Evolutionary conservation across 2,888 invertebrate genomes (phyloP), one percentile per base, ranked within the genome.

Genomic region (Flabesymbios commensalis): DNA sequence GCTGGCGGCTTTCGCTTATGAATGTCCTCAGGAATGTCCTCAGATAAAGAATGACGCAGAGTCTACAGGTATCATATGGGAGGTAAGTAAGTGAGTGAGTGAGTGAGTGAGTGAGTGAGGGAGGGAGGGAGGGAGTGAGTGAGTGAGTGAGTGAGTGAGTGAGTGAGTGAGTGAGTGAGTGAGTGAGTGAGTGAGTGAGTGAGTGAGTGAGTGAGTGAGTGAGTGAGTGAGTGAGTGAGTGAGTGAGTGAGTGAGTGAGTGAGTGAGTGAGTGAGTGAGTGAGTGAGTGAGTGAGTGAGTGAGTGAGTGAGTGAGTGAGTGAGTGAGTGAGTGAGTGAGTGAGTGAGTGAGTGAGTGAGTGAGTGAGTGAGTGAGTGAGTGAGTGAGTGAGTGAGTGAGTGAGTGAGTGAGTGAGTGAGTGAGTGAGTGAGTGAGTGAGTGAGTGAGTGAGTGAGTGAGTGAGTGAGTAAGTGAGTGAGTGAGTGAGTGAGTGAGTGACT

Each of bases 1-100:
- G 19, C 63, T 84, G 22, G 83, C 79, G 28, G 73, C 63, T 1
- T 75, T 73, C 53, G 75, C 75, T n/a, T 77, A 77, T 57, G 73
- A 72, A 0, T 54, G 61, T 5, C 61, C 63, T n/a, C n/a, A n/a
- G n/a, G n/a, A n/a, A n/a, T n/a, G n/a, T n/a, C n/a, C n/a, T n/a
- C n/a, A n/a, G n/a, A n/a, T n/a, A n/a, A n/a, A n/a, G n/a, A n/a
- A n/a, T n/a, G n/a, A n/a, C n/a, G n/a, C n/a, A n/a, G n/a, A n/a
- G n/a, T n/a, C n/a, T n/a, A n/a, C n/a, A n/a, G n/a, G n/a, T n/a
- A n/a, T n/a, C n/a, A 0, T 22, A 17, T 41, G 1, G 55, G 26
- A 28, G 5, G n/a, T n/a, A n/a, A n/a, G n/a, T n/a, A n/a, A n/a
- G n/a, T n/a, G n/a, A n/a, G n/a, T n/a, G n/a, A n/a, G n/a, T n/a